phyloP scores from a whole-genome alignment of 1,140 invertebrate genomes.

The Cylas formicarius region DNA sequence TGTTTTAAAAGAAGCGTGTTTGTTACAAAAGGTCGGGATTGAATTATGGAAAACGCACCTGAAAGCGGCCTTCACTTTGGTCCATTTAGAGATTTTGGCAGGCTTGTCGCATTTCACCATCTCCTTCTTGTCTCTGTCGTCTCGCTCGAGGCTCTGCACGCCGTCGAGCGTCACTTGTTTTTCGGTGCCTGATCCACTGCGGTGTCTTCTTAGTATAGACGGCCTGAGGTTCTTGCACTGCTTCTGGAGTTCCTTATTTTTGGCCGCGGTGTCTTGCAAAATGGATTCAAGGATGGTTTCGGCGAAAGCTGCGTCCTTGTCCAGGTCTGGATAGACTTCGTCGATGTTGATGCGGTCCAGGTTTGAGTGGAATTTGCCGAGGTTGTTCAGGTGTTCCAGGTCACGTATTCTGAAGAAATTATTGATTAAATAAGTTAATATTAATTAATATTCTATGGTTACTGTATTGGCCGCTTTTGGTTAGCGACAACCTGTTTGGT shows the following conservation, averaged over 20 bases:
- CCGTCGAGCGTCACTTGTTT: slow-evolving; percentile 20
- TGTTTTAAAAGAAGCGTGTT: too few species aligned
- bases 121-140: slow-evolving; percentile 13
- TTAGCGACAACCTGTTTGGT: too few species aligned
- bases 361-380: slow-evolving; percentile 51
- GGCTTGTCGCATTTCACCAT: slow-evolving; percentile 37
- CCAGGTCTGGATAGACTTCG: slow-evolving; percentile 45
- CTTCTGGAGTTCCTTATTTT: slow-evolving; percentile 24
- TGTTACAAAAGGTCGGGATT: too few species aligned
- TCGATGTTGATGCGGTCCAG: slow-evolving; percentile 42
- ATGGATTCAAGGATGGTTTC: slow-evolving; percentile 52
- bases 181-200: slow-evolving; percentile 26
- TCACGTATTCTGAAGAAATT: slow-evolving; percentile 51
- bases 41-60: too few species aligned
- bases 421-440: too few species aligned
- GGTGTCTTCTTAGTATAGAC: slow-evolving; percentile 23
- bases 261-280: slow-evolving; percentile 36
- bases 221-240: slow-evolving; percentile 17
- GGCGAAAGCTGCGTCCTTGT: slow-evolving; percentile 50
- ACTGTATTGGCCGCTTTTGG: too few species aligned
- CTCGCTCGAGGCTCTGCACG: neutral
- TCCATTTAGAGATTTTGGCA: slow-evolving; percentile 69
- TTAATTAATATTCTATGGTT: too few species aligned
- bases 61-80: slow-evolving; percentile 67
- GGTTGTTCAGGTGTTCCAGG: slow-evolving; percentile 61